phyloP scores from a whole-genome alignment of 2,888 invertebrate species.

The Morpho helenor region DNA sequence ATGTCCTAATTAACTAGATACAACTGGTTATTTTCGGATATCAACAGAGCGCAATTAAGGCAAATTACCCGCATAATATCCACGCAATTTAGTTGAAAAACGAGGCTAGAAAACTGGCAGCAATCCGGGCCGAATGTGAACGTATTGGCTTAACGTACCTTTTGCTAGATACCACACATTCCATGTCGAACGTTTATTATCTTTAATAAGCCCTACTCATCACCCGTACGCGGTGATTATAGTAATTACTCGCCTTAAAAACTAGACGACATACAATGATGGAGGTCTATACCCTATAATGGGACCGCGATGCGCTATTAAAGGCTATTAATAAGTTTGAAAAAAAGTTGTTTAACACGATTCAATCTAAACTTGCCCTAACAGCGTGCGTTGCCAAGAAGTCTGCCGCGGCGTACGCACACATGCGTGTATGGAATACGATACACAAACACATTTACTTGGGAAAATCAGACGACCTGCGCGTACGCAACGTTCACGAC shows the following conservation, averaged over 20 bases:
- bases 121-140: slow-evolving; percentile 24
- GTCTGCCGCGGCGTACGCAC: slow-evolving; percentile 52
- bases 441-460: slow-evolving; percentile 43
- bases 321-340: slow-evolving; percentile 31
- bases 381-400: slow-evolving; percentile 51
- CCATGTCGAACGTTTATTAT: slow-evolving; percentile 21
- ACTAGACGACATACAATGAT: slow-evolving; percentile 24
- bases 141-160: slow-evolving; percentile 16
- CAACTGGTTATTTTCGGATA: slow-evolving; percentile 20
- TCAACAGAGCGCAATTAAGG: slow-evolving; percentile 13
- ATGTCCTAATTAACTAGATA: slow-evolving; percentile 14
- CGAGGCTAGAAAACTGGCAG: slow-evolving; percentile 20
- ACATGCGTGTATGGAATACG: slow-evolving; percentile 45
- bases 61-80: slow-evolving; percentile 20
- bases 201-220: slow-evolving; percentile 23
- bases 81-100: slow-evolving; percentile 20
- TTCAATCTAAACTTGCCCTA: slow-evolving; percentile 31
- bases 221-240: slow-evolving; percentile 26
- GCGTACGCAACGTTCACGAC: slow-evolving; percentile 29
- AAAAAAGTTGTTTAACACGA: slow-evolving; percentile 28
- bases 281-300: slow-evolving; percentile 28
- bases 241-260: slow-evolving; percentile 29
- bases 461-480: slow-evolving; percentile 45
- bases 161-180: slow-evolving; percentile 13
- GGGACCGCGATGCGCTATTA: slow-evolving; percentile 30